phyloP scores from a whole-genome alignment of 2,888 invertebrate species.

The Mechanitis mazaeus region DNA sequence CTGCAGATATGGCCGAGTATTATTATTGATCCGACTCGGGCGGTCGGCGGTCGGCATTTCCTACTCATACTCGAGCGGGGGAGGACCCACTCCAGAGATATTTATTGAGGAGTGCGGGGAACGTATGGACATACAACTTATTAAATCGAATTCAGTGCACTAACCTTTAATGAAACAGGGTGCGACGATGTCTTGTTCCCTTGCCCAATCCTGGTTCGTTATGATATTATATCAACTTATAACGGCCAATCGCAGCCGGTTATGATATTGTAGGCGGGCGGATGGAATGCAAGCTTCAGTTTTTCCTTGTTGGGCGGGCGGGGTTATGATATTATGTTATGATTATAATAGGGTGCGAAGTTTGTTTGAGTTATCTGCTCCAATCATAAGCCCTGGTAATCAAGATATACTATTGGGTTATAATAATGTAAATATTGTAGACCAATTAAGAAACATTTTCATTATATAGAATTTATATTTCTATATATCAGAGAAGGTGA shows the following conservation, averaged over 20 bases:
- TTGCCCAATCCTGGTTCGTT: slow-evolving; percentile 76
- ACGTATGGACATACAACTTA: slow-evolving; percentile 62
- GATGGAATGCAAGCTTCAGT: slow-evolving; percentile 49
- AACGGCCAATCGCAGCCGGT: slow-evolving; percentile 73
- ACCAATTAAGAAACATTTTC: not conserved
- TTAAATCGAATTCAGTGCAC: slow-evolving; percentile 65
- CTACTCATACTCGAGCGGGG: slow-evolving; percentile 67
- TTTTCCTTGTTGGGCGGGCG: slow-evolving; percentile 71
- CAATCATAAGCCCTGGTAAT: slow-evolving; percentile 31
- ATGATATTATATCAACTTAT: slow-evolving; percentile 80
- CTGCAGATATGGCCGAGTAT: slow-evolving; percentile 76
- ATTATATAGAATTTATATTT: not conserved
- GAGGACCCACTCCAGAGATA: slow-evolving; percentile 56
- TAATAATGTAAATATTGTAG: slow-evolving; percentile 15
- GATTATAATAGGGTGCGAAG: slow-evolving; percentile 62
- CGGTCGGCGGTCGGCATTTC: slow-evolving; percentile 63
- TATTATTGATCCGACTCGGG: slow-evolving; percentile 74
- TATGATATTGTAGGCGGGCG: slow-evolving; percentile 76
- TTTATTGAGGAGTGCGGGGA: slow-evolving; percentile 63
- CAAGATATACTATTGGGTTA: slow-evolving; percentile 18
- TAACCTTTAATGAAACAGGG: slow-evolving; percentile 60
- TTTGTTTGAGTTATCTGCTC: slow-evolving; percentile 33
- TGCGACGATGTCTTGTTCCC: slow-evolving; percentile 51
- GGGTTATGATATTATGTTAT: slow-evolving; percentile 71
- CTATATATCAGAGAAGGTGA: too few relatives aligned